Evolutionary conservation across 2,797 vertebrate genomes (phyloP).

Genomic region (Coendou prehensilis): DNA sequence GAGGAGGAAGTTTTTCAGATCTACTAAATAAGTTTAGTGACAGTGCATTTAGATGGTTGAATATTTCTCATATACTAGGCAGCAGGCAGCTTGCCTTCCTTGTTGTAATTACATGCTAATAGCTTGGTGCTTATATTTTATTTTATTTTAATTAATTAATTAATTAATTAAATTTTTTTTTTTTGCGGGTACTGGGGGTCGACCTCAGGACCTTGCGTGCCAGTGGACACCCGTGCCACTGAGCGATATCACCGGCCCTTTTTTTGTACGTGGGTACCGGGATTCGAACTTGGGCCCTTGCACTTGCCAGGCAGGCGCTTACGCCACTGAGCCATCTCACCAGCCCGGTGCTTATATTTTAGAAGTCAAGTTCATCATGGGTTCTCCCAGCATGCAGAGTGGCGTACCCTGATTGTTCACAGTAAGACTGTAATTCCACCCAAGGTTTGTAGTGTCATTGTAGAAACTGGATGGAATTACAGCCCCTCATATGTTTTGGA

Average conservation of each 20-base stretch:
- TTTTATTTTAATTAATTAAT: too few species aligned
- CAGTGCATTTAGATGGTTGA: conserved; percentile 65
- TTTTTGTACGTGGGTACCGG: too few species aligned
- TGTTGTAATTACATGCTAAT: conserved; percentile 82
- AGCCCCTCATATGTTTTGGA: conserved; percentile 85
- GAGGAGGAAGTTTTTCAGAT: not conserved
- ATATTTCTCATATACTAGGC: conserved; percentile 61
- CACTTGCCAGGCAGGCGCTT: too few species aligned
- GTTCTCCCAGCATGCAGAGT: conserved; percentile 74
- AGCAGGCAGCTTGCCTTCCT: conserved; percentile 78
- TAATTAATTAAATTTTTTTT: too few species aligned
- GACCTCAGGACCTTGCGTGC: too few species aligned
- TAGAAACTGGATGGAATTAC: conserved; percentile 87
- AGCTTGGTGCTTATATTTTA: conserved; percentile 71
- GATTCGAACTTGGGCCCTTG: too few species aligned
- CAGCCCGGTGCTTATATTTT: conserved; percentile 63
- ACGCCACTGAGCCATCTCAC: too few species aligned
- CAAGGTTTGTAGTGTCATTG: conserved; percentile 85
- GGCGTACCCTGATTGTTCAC: conserved; percentile 80
- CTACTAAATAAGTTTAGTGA: conserved; percentile 61
- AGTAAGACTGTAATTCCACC: conserved; percentile 88
- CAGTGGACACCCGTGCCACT: too few species aligned
- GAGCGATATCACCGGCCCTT: too few species aligned
- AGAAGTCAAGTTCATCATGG: conserved; percentile 82
- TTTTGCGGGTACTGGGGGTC: too few species aligned